These are phyloP conservation scores for Xestia rhomboidea DNA, from an alignment of 2,888 invertebrate genomes.

Conservation along the genomic window DNA sequence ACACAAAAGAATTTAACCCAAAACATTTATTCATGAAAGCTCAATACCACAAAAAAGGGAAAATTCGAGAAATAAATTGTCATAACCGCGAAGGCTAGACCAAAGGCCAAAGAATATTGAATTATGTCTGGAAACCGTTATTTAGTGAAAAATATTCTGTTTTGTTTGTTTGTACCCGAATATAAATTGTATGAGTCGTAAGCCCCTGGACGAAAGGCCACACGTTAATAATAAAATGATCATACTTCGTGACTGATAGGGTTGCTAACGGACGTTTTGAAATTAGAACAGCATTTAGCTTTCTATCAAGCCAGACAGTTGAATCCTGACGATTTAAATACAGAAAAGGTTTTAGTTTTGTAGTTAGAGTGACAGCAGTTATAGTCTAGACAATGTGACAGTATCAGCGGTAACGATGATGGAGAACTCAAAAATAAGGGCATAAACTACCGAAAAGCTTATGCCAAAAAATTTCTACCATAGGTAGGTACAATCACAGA, in stretches of 20 bases:
- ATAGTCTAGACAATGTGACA: neutral
- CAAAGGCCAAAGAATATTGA: constrained; percentile 38
- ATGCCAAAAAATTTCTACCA: neutral
- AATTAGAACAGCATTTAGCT: neutral
- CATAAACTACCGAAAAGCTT: neutral
- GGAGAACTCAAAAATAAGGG: neutral
- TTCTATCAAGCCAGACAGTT: neutral
- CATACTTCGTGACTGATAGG: constrained; percentile 34
- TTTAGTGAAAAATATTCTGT: constrained; percentile 52
- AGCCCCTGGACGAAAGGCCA: constrained; percentile 44
- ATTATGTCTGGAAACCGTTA: constrained; percentile 37
- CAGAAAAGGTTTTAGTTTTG: neutral
- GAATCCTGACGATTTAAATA: neutral
- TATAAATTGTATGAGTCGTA: constrained; percentile 61
- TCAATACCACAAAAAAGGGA: constrained; percentile 16
- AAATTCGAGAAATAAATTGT: constrained; percentile 5
- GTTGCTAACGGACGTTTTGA: constrained; percentile 22
- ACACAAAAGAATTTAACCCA: constrained; percentile 10
- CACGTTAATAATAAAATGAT: constrained; percentile 60
- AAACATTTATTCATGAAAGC: constrained; percentile 23
- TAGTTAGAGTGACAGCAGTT: neutral
- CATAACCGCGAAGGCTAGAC: constrained; percentile 14
- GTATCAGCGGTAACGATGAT: too few relatives aligned
- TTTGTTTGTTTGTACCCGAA: constrained; percentile 46
- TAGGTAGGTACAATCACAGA: too few relatives aligned